Base-by-base conservation (phyloP, 2,888 invertebrate species). In the Pherbina coryleti region DNA sequence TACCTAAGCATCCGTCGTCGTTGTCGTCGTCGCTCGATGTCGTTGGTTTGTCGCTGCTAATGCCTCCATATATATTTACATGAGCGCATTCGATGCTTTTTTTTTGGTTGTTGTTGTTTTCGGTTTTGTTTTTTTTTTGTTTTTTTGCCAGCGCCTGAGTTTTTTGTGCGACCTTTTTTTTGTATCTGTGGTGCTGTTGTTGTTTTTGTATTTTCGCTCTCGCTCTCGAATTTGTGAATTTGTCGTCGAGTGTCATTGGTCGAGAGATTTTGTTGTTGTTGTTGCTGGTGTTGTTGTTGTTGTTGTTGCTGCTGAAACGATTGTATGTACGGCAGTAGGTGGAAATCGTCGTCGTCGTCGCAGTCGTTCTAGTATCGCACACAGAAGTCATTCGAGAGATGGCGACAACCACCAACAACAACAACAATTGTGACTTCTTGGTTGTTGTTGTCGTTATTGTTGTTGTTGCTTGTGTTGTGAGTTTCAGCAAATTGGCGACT, bases 201-300 rank as follows among this genome's bases (percentile, higher is more conserved):
- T 79, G 79, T 76, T 81, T 75, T 62, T 79, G 79, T 55, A 66
- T 34, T 75, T 76, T 57, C 81, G 81, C 79, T 82, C 82, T 82
- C 82, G 81, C 79, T 82, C 81, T 81, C 72, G 69, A 73, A 37
- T 82, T 76, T 79, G 77, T 83, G 83, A 86, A 87, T 87, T 87
- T 88, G 88, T 88, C 87, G 88, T 86, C 86, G 87, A 88, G 88
- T 88, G 88, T 88, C 88, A 88, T 88, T 88, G 88, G 88, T 87
- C 86, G 86, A 85, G 79, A 78, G 82, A 79, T 78, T 75, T 75
- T 78, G 25, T 72, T 28, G 53, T 55, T 74, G 75, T 51, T 64
- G 64, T 75, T 66, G 73, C 51, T 49, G 37, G 49, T 66, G 37
- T 53, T 71, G 25, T 31, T 64, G 34, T 14, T 75, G 66, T 37